These are phyloP conservation scores for Pelodiscus sinensis DNA, from an alignment of 2,113 vertebrate species.

Conservation along the genomic window DNA sequence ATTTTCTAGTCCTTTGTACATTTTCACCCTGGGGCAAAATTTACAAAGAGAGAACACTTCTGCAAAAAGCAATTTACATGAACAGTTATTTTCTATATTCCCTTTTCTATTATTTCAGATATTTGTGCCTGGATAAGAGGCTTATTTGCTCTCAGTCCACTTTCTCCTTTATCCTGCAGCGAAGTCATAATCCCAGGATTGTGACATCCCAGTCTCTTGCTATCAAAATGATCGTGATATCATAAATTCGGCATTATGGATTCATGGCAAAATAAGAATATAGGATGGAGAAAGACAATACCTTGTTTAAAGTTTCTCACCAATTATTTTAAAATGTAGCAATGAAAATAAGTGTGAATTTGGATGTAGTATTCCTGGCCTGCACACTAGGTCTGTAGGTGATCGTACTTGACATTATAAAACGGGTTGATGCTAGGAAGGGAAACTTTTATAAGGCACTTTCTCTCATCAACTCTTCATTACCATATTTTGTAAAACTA, in stretches of 20 bases:
- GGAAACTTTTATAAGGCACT: background rate
- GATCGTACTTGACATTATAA: background rate
- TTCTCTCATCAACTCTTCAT: background rate
- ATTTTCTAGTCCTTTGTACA: conserved; percentile 10
- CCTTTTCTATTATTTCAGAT: conserved; percentile 55
- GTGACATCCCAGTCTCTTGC: background rate
- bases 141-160: conserved; percentile 61
- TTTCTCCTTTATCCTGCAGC: conserved; percentile 54
- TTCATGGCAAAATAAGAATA: background rate
- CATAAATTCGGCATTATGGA: background rate
- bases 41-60: conserved; percentile 16
- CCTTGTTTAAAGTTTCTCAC: background rate
- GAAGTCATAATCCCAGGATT: conserved; percentile 64
- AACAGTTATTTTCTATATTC: conserved; percentile 54
- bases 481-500: background rate
- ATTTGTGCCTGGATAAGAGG: conserved; percentile 56
- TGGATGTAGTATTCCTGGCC: background rate
- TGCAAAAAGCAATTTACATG: conserved; percentile 65
- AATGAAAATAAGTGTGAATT: background rate
- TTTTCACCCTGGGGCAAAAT: conserved; percentile 37
- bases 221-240: conserved; percentile 24
- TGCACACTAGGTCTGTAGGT: background rate
- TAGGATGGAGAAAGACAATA: background rate
- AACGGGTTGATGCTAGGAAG: background rate
- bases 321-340: background rate